Conservation (phyloP, 2,797 vertebrate species). For the Poecile montanus region DNA sequence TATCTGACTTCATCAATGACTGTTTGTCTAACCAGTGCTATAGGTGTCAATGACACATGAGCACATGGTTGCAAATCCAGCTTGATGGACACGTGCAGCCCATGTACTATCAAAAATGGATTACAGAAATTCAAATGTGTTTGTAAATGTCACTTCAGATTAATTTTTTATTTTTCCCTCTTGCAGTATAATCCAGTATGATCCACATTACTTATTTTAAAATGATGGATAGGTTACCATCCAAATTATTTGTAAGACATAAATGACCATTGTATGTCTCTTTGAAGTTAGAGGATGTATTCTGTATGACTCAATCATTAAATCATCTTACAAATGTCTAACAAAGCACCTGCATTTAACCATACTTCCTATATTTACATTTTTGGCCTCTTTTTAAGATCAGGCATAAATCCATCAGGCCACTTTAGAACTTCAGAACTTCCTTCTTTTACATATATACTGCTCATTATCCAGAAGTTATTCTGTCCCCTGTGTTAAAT, state of each 20-base stretch:
- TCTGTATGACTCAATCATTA: slow-evolving; percentile 57
- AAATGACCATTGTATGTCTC: slow-evolving; percentile 55
- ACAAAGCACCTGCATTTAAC: slow-evolving; percentile 49
- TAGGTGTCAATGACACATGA: background rate
- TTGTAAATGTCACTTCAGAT: slow-evolving; percentile 52
- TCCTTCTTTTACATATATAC: slow-evolving; percentile 85
- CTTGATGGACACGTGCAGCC: background rate
- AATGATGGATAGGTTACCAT: slow-evolving; percentile 62
- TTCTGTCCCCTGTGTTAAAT: slow-evolving; percentile 89
- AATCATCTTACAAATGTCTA: slow-evolving; percentile 65
- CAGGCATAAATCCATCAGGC: slow-evolving; percentile 62
- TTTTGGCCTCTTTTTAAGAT: slow-evolving; percentile 64
- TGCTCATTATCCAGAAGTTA: slow-evolving; percentile 85
- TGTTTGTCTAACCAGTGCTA: background rate
- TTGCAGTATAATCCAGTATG: slow-evolving; percentile 45
- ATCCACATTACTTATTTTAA: slow-evolving; percentile 58
- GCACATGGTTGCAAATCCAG: background rate
- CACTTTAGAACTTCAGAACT: slow-evolving; percentile 75
- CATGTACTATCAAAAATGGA: slow-evolving; percentile 42
- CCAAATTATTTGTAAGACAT: slow-evolving; percentile 63
- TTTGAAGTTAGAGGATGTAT: slow-evolving; percentile 59
- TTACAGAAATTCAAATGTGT: slow-evolving; percentile 50
- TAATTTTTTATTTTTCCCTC: background rate
- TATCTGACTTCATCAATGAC: background rate
- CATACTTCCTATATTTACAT: slow-evolving; percentile 58